phyloP scores from a whole-genome alignment of 2,113 vertebrate genomes.

The Canis aureus region DNA sequence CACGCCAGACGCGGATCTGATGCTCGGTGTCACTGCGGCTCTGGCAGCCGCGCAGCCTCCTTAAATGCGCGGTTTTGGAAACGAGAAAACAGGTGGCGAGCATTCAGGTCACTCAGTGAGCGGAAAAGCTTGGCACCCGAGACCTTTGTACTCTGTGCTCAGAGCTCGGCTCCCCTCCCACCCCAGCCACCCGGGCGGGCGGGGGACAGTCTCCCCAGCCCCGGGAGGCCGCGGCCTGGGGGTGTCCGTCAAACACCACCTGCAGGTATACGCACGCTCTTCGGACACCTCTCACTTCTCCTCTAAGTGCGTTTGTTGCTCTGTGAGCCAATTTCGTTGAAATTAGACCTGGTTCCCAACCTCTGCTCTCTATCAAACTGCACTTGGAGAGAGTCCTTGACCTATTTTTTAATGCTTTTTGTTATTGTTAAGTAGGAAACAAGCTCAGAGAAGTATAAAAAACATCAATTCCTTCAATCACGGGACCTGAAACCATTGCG shows the following conservation, averaged over 20 bases:
- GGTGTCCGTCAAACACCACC: not conserved
- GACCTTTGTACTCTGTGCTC: not conserved
- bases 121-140: accelerated
- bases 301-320: not conserved
- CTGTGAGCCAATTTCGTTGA: not conserved
- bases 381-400: not conserved
- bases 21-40: accelerated
- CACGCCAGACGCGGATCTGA: accelerated
- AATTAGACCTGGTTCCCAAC: not conserved
- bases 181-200: not conserved
- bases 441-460: not conserved
- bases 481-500: not conserved
- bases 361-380: not conserved
- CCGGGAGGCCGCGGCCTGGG: not conserved
- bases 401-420: not conserved
- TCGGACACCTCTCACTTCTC: not conserved
- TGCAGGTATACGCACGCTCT: not conserved
- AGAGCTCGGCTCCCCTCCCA: not conserved
- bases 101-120: not conserved
- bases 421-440: not conserved
- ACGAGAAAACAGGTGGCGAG: accelerated
- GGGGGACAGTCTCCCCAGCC: not conserved
- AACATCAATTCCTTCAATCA: not conserved
- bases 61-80: no score
- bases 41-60: accelerated